Percentiles rank a stretch among this genome's conserved stretches.
Conservation (phyloP, 2,888 invertebrate genomes). For the Bellardia pandia region DNA sequence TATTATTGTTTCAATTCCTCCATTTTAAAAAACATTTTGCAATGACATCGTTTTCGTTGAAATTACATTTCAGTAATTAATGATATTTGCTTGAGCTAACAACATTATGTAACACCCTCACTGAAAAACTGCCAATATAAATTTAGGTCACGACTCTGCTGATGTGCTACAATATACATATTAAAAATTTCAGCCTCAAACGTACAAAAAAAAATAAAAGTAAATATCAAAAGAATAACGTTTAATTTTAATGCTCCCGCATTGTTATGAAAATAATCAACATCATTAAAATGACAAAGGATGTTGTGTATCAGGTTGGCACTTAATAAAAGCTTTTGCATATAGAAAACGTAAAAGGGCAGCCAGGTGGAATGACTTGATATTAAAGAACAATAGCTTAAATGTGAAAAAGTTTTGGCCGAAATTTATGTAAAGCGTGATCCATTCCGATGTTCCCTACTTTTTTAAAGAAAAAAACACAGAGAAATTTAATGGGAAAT, state of each 20-base stretch:
- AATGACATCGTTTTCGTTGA: no score
- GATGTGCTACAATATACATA: no score
- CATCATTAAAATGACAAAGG: not conserved
- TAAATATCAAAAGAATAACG: not conserved
- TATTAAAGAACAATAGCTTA: not conserved
- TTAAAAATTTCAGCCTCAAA: not conserved
- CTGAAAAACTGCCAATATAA: no score
- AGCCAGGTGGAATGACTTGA: not conserved
- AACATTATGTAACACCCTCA: not conserved
- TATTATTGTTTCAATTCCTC: no score
- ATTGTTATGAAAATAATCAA: not conserved
- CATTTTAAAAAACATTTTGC: no score
- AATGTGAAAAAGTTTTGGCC: no score
- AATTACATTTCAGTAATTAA: not conserved
- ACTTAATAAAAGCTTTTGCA: not conserved
- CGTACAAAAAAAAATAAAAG: not conserved
- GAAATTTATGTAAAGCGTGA: no score
- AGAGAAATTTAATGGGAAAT: no score
- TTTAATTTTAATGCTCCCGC: not conserved
- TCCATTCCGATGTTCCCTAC: no score
- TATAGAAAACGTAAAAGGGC: not conserved
- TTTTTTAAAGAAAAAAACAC: no score
- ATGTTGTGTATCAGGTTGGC: not conserved
- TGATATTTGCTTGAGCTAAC: not conserved
- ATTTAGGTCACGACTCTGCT: constrained; percentile 11